Percentiles rank a stretch among this genome's conserved stretches.
These are phyloP conservation scores for Neoaliturus tenellus DNA, from an alignment of 2,888 invertebrate species.

Conservation along the genomic window DNA sequence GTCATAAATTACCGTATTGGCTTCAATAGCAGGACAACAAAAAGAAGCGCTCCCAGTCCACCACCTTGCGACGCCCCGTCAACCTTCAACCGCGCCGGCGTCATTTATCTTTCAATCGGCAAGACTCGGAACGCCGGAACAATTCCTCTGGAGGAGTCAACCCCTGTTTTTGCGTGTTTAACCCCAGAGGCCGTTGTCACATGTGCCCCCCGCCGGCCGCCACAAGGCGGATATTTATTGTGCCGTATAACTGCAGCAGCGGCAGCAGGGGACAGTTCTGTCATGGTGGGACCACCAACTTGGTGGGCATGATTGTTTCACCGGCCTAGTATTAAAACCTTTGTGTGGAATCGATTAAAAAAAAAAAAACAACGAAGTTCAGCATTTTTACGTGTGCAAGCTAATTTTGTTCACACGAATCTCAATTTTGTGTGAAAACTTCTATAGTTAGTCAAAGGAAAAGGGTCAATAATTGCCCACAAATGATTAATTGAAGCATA, in stretches of 20 bases:
- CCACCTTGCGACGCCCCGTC: background rate
- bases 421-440: too few species aligned
- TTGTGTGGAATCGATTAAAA: too few species aligned
- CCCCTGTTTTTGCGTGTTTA: conserved; percentile 18
- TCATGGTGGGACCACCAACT: background rate
- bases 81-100: background rate
- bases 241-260: background rate
- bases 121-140: background rate
- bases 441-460: too few species aligned
- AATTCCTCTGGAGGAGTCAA: background rate
- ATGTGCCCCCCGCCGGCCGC: background rate
- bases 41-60: background rate
- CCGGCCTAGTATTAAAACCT: too few species aligned
- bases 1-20: too few species aligned
- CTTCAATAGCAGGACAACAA: too few species aligned
- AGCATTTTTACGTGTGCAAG: too few species aligned
- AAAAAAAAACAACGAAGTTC: too few species aligned
- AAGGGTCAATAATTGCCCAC: too few species aligned
- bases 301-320: background rate
- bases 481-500: too few species aligned
- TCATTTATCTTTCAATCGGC: background rate
- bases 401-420: too few species aligned
- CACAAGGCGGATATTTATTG: background rate
- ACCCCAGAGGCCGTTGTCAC: background rate
- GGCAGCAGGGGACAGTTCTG: background rate